These are phyloP conservation scores for Heteractis magnifica DNA, from an alignment of 92 coral and sea anemone species.

Conservation along the genomic window DNA sequence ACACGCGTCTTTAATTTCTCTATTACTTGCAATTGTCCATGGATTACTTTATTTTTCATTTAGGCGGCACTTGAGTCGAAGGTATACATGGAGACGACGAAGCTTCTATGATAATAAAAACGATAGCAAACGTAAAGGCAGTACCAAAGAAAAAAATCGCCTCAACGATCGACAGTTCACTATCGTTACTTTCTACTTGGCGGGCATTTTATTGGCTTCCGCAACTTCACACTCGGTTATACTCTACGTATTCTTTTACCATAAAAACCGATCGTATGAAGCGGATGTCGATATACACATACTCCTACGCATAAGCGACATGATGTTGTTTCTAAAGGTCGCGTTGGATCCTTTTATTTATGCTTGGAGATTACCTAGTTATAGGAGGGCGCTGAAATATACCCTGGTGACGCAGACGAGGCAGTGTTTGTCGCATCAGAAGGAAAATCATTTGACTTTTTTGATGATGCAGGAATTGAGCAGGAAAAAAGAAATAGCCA, in stretches of 20 bases:
- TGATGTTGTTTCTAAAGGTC: slow-evolving; percentile 72
- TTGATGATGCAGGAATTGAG: slow-evolving; percentile 2
- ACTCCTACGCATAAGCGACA: slow-evolving; percentile 67
- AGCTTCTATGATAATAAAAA: slow-evolving; percentile 8
- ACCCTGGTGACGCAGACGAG: slow-evolving; percentile 30
- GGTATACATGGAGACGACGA: slow-evolving; percentile 35
- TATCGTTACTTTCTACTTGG: slow-evolving; percentile 62
- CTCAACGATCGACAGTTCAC: slow-evolving; percentile 75
- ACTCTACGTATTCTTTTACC: slow-evolving; percentile 63
- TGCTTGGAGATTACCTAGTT: slow-evolving; percentile 83
- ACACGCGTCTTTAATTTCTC: slow-evolving; percentile 65
- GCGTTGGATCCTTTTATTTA: slow-evolving; percentile 76
- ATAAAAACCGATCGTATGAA: slow-evolving; percentile 26
- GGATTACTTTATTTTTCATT: slow-evolving; percentile 56
- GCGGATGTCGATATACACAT: slow-evolving; percentile 57
- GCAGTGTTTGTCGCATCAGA: background rate
- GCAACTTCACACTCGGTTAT: slow-evolving; percentile 69
- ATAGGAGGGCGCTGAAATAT: slow-evolving; percentile 62
- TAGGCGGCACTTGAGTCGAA: slow-evolving; percentile 48
- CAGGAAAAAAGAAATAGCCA: background rate
- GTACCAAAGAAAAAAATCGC: slow-evolving; percentile 29
- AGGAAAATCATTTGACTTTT: background rate
- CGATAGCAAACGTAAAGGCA: slow-evolving; percentile 9
- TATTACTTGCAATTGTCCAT: slow-evolving; percentile 58
- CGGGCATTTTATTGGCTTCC: slow-evolving; percentile 70